Conservation (phyloP, 2,113 vertebrate genomes). For the Pogonocichla stellata region DNA sequence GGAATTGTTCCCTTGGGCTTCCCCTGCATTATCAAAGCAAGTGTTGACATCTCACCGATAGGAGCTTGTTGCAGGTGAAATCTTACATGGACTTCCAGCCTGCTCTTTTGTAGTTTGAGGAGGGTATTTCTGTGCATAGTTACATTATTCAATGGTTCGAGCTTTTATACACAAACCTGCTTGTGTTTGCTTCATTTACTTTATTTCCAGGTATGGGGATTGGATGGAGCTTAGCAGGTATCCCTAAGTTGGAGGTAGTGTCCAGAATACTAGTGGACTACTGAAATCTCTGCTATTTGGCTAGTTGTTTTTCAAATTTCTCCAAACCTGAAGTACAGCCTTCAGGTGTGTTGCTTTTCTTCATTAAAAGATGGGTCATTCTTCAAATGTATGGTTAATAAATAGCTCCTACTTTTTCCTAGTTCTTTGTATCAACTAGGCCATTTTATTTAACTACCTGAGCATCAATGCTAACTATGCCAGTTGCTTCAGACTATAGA, state of each 20-base stretch:
- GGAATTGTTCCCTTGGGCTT: background rate
- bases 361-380: background rate
- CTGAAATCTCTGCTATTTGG: background rate
- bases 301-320: background rate
- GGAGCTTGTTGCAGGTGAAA: background rate
- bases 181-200: background rate
- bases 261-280: background rate
- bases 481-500: background rate
- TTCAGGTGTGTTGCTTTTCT: background rate
- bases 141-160: background rate
- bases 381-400: background rate
- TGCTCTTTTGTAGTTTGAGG: background rate
- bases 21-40: background rate
- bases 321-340: background rate
- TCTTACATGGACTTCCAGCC: background rate
- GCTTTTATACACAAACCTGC: background rate
- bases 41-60: background rate
- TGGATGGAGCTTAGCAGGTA: background rate
- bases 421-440: background rate
- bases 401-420: background rate
- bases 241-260: background rate
- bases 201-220: background rate
- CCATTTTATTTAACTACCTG: background rate
- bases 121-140: background rate
- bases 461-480: background rate